These are phyloP conservation scores for Cuculus canorus DNA, from an alignment of 2,797 vertebrate genomes.

Conservation along the genomic window DNA sequence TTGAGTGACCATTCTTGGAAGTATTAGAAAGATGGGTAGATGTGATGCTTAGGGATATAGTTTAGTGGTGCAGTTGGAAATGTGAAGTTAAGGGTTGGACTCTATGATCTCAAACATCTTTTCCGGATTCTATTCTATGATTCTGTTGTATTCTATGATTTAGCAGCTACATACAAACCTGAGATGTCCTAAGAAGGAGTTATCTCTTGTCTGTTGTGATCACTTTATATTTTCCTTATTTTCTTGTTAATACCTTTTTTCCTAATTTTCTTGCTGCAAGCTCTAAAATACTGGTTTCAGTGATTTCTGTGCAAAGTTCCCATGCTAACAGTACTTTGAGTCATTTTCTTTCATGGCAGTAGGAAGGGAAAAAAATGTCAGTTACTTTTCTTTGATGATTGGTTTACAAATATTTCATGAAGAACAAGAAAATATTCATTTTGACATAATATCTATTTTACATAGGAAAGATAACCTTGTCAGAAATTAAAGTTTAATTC, in stretches of 20 bases:
- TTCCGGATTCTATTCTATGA: no score
- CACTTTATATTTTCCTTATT: background rate
- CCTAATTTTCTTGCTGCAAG: background rate
- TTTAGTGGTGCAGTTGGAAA: no score
- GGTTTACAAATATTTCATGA: background rate
- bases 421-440: background rate
- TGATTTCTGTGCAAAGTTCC: background rate
- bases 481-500: background rate
- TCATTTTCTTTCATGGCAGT: fast-evolving
- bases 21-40: no score
- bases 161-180: background rate
- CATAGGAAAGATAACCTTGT: background rate
- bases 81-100: no score
- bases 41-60: no score
- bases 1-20: no score
- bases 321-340: background rate
- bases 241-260: background rate
- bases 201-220: background rate
- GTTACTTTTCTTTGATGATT: background rate
- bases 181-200: background rate
- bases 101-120: no score
- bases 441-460: background rate
- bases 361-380: background rate
- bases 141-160: background rate
- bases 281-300: background rate